Percentiles rank a stretch among this genome's conserved stretches.
Conservation (phyloP, 2,797 vertebrate species). For the Vireo griseus region DNA sequence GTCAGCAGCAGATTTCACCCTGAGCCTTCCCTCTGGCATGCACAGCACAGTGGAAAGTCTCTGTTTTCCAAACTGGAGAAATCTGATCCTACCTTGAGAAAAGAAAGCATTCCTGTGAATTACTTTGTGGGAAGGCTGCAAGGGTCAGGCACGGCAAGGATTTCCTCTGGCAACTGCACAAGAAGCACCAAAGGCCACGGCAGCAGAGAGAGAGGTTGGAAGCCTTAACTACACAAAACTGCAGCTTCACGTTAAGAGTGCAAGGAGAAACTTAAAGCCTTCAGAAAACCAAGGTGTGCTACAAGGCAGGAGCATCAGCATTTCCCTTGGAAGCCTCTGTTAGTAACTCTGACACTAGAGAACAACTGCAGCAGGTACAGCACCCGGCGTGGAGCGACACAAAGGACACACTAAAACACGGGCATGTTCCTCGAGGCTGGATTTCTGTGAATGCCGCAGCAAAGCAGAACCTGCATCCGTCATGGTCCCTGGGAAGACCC, state of each 20-base stretch:
- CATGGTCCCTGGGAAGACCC: fast-evolving
- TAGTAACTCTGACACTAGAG: background rate
- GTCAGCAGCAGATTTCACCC: background rate
- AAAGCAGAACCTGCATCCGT: background rate
- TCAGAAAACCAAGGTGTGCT: constrained; percentile 1
- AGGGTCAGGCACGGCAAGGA: background rate
- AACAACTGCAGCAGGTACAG: background rate
- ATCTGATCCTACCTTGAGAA: background rate
- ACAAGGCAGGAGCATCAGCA: background rate
- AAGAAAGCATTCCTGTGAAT: background rate
- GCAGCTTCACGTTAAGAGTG: background rate
- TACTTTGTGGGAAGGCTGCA: background rate
- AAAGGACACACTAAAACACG: background rate
- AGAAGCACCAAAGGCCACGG: background rate
- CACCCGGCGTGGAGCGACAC: background rate
- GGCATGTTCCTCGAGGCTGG: background rate
- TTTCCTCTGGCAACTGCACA: constrained; percentile 13
- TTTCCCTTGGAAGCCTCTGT: background rate
- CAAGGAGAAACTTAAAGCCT: constrained; percentile 24
- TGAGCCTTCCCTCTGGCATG: background rate
- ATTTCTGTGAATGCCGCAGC: background rate
- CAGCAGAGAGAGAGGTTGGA: constrained; percentile 2
- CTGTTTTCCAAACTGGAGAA: background rate
- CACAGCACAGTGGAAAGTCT: background rate
- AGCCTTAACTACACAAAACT: constrained; percentile 41